Evolutionary conservation across 2,888 invertebrate genomes (phyloP).

Genomic region (Drosophila seclusa): DNA sequence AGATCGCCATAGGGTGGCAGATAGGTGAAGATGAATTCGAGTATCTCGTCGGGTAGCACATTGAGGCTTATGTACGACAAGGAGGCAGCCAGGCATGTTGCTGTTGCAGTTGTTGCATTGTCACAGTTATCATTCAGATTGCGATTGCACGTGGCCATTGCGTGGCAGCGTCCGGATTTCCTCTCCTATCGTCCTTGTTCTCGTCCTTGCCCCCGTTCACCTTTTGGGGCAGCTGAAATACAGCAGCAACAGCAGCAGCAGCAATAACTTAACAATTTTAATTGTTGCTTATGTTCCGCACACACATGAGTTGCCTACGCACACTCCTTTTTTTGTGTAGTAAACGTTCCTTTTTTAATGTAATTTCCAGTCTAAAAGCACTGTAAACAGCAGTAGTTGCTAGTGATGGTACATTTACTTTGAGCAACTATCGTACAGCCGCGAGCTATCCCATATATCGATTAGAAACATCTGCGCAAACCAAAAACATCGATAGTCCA

Average conservation of each 20-base stretch:
- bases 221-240: conserved; percentile 25
- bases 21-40: conserved; percentile 95
- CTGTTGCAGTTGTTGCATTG: conserved; percentile 27
- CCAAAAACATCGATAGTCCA: conserved; percentile 12
- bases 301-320: conserved; percentile 8
- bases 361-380: conserved; percentile 21
- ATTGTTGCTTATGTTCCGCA: neutral
- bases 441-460: conserved; percentile 6
- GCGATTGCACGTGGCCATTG: conserved; percentile 10
- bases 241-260: neutral
- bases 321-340: neutral
- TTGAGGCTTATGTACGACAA: conserved; percentile 84
- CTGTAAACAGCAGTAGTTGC: conserved; percentile 53
- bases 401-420: conserved; percentile 22
- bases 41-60: conserved; percentile 95
- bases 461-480: conserved; percentile 38
- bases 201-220: conserved; percentile 56
- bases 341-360: conserved; percentile 9
- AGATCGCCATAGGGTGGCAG: conserved; percentile 96
- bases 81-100: conserved; percentile 9
- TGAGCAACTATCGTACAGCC: conserved; percentile 38
- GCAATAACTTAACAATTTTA: neutral
- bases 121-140: conserved; percentile 48
- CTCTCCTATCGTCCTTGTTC: conserved; percentile 27
- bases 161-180: conserved; percentile 20